A percentile compares a stretch with the other conserved stretches of the same genome.
Evolutionary conservation across 2,113 vertebrate species (phyloP).

Genomic region (Sceloporus undulatus): DNA sequence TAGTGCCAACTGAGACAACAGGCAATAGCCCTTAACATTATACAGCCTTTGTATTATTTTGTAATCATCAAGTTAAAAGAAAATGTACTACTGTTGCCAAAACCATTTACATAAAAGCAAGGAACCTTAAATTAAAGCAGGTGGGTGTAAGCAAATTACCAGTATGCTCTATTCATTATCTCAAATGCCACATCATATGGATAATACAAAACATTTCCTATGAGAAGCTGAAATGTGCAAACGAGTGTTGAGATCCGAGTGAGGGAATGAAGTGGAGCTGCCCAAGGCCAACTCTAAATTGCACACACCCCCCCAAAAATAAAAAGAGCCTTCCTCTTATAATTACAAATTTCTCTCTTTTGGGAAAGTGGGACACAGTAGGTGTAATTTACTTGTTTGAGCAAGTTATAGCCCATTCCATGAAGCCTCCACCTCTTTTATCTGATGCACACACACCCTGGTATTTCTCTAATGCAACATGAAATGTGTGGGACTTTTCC

Average conservation of each 20-base stretch:
- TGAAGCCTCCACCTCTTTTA: slow-evolving; percentile 61
- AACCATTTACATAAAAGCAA: slow-evolving; percentile 59
- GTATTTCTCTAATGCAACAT: slow-evolving; percentile 45
- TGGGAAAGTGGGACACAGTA: slow-evolving; percentile 66
- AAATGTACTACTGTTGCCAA: slow-evolving; percentile 30
- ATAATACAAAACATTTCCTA: slow-evolving; percentile 37
- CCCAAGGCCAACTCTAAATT: slow-evolving; percentile 62
- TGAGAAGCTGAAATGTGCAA: background rate
- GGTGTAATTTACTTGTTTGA: slow-evolving; percentile 61
- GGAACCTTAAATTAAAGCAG: slow-evolving; percentile 61
- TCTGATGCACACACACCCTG: slow-evolving; percentile 57
- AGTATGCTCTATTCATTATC: slow-evolving; percentile 19
- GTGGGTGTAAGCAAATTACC: slow-evolving; percentile 51
- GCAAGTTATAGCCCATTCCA: slow-evolving; percentile 53
- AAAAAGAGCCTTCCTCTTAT: slow-evolving; percentile 51
- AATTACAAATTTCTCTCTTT: slow-evolving; percentile 61
- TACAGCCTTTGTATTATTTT: slow-evolving; percentile 9
- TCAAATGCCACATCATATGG: slow-evolving; percentile 18
- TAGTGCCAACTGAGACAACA: slow-evolving; percentile 40
- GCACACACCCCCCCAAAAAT: background rate
- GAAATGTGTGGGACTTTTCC: slow-evolving; percentile 65
- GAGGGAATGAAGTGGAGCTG: slow-evolving; percentile 3
- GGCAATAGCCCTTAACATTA: slow-evolving; percentile 50
- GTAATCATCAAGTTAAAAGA: background rate
- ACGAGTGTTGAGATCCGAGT: slow-evolving; percentile 32